Evolutionary conservation across 2,797 vertebrate species (phyloP).

Genomic region (Rhynchonycteris naso): DNA sequence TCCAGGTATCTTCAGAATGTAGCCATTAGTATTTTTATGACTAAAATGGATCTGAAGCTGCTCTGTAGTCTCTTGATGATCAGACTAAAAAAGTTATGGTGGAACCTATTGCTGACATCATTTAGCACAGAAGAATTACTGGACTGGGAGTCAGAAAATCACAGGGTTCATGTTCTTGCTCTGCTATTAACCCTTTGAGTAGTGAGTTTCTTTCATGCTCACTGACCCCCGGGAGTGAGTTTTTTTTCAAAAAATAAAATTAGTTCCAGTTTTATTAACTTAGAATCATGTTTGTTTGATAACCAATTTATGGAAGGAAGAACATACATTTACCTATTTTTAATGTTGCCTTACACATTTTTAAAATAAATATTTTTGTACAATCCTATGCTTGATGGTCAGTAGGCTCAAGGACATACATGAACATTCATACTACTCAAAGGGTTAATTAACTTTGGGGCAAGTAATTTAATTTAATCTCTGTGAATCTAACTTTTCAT

Average conservation of each 20-base stretch:
- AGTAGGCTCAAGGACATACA: too few relatives aligned
- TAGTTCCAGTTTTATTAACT: too few relatives aligned
- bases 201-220: too few relatives aligned
- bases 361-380: too few relatives aligned
- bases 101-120: not conserved
- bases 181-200: not conserved
- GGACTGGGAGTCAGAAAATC: not conserved
- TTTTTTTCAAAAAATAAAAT: too few relatives aligned
- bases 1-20: constrained; percentile 7
- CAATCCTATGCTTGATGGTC: too few relatives aligned
- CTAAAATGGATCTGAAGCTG: not conserved
- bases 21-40: constrained; percentile 20
- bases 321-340: too few relatives aligned
- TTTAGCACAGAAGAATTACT: not conserved
- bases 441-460: not conserved
- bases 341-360: too few relatives aligned
- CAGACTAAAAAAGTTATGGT: constrained; percentile 18
- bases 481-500: not conserved
- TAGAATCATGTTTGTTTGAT: too few relatives aligned
- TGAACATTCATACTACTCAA: too few relatives aligned
- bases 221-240: too few relatives aligned
- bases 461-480: constrained; percentile 8
- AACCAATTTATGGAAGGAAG: too few relatives aligned
- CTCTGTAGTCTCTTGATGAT: not conserved
- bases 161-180: not conserved